These are phyloP conservation scores for Drosophila eohydei DNA, from an alignment of 2,888 invertebrate species.

Conservation along the genomic window DNA sequence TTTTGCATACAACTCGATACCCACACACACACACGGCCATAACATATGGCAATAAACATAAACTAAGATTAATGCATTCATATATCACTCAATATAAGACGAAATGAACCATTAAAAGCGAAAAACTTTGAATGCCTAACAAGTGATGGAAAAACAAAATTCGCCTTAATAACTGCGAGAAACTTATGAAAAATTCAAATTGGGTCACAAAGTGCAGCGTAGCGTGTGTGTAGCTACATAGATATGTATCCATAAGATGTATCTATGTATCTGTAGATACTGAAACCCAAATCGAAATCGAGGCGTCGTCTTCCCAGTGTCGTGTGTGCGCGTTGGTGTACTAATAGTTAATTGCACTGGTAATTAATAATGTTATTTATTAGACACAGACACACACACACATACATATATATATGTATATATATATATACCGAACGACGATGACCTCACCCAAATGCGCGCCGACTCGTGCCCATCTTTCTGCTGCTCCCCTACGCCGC, in stretches of 20 bases:
- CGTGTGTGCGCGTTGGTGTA: slow-evolving; percentile 47
- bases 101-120: slow-evolving; percentile 55
- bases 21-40: slow-evolving; percentile 9
- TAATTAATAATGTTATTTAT: slow-evolving; percentile 81
- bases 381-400: slow-evolving; percentile 59
- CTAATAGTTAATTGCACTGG: slow-evolving; percentile 81
- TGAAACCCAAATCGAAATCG: slow-evolving; percentile 38
- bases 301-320: slow-evolving; percentile 40
- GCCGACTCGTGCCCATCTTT: slow-evolving; percentile 70
- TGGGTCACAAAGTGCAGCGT: slow-evolving; percentile 75
- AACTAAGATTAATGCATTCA: slow-evolving; percentile 79
- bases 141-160: slow-evolving; percentile 50
- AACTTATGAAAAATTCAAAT: slow-evolving; percentile 58
- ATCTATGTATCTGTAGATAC: slow-evolving; percentile 15
- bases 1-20: slow-evolving; percentile 61
- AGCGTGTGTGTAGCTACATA: slow-evolving; percentile 17
- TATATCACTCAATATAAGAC: slow-evolving; percentile 75
- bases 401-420: background rate
- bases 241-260: slow-evolving; percentile 24
- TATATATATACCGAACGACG: slow-evolving; percentile 43
- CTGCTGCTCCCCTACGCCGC: background rate
- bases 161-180: slow-evolving; percentile 62
- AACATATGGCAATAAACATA: slow-evolving; percentile 66
- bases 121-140: slow-evolving; percentile 28
- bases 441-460: slow-evolving; percentile 80